Conservation (phyloP, 2,113 vertebrate genomes). For the Lagopus leucura region DNA sequence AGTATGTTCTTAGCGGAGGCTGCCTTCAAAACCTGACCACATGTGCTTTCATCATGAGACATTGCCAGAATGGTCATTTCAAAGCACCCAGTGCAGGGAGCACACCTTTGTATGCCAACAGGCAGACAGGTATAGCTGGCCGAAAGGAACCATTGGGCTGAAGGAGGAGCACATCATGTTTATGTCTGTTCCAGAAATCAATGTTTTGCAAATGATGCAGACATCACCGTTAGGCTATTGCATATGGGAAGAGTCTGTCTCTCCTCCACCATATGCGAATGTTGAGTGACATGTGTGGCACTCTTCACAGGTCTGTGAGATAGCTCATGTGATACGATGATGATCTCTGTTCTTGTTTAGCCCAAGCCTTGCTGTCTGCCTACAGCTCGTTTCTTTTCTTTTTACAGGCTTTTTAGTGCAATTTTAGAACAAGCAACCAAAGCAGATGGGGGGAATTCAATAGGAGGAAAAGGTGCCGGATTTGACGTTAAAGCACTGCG, state of each 20-base stretch:
- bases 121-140: background rate
- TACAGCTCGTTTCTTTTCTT: constrained; percentile 58
- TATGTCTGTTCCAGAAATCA: constrained; percentile 9
- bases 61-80: background rate
- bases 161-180: background rate
- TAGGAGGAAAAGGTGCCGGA: constrained; percentile 95
- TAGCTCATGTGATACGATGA: background rate
- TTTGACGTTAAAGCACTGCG: constrained; percentile 98
- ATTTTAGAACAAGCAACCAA: constrained; percentile 99
- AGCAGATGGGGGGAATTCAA: constrained; percentile 91
- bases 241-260: constrained; percentile 50
- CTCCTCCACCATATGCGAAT: constrained; percentile 13
- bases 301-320: constrained; percentile 15
- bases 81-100: background rate
- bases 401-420: constrained; percentile 95
- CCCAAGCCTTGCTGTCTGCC: constrained; percentile 41
- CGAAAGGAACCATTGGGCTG: background rate
- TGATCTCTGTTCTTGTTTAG: constrained; percentile 37
- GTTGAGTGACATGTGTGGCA: constrained; percentile 18
- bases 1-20: background rate
- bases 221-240: constrained; percentile 15
- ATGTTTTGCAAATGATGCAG: background rate
- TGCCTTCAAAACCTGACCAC: background rate
- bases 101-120: fast-evolving
- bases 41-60: fast-evolving